Base-by-base conservation (phyloP, 1,140 invertebrate species). In the Sipha flava region DNA sequence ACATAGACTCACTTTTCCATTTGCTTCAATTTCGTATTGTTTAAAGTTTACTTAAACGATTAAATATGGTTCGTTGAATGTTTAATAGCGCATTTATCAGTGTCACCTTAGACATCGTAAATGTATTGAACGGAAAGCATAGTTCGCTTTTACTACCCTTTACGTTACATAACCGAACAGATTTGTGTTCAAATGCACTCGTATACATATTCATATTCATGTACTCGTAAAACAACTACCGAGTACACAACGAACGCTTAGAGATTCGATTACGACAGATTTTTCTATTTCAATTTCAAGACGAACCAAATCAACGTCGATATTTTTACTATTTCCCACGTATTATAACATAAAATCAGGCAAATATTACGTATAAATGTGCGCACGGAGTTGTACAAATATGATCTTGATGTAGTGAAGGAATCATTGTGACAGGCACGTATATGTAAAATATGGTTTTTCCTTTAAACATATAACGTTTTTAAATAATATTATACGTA, bases 41-140 rank as follows among this genome's bases (percentile, higher is more conserved):
- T 66, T 66, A 23, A 66, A 66, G 64, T 66, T 66, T 43, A 26
- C 64, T 40, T 66, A 66, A 43, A 40, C 64, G 64, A 66, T 66
- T 66, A 66, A 66, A 26, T 40, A 26, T 21, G 64, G 64, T 66
- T 66, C 64, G 64, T 66, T 43, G 64, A 40, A 66, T 43, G 37
- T 66, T 66, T 66, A 66, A 66, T 66, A 66, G 64, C 1, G 37
- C 64, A 66, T 66, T 66, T 66, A 66, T 66, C 64, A 66, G 37
- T 26, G 64, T 66, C 64, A 66, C 64, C 64, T 34, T 21, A 62
- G 9, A 62, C 29, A 34, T 10, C 29, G 14, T 1, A 9, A 1
- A 23, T 18, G 37, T 43, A 66, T 66, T 40, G 37, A 43, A 26
- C 18, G 31, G 34, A 16, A 66, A 40, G n/a, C 43, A 43, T 21